Conservation (phyloP, 2,797 vertebrate genomes). For the Falco novaeseelandiae region DNA sequence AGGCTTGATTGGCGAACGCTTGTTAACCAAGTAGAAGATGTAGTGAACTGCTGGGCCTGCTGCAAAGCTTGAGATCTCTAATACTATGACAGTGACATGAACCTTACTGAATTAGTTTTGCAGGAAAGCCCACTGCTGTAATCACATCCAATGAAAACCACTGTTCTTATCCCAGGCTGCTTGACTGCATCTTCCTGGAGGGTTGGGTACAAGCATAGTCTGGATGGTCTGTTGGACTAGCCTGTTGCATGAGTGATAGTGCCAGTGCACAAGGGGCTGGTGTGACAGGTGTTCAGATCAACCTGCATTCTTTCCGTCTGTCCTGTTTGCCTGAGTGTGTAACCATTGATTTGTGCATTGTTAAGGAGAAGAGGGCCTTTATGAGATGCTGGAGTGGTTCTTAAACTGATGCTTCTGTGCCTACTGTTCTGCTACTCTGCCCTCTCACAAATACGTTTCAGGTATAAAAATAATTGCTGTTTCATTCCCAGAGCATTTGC, state of each 20-base stretch:
- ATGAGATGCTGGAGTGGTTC: neutral
- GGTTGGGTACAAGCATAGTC: neutral
- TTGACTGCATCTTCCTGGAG: neutral
- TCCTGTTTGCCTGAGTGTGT: neutral
- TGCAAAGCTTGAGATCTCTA: neutral
- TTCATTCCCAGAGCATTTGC: neutral
- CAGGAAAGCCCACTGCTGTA: neutral
- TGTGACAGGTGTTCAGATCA: neutral
- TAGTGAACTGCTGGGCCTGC: neutral
- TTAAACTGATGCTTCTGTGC: neutral
- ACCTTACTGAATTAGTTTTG: neutral
- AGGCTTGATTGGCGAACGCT: neutral
- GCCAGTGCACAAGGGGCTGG: neutral
- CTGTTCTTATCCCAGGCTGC: neutral
- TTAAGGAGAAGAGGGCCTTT: neutral
- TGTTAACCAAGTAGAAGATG: neutral
- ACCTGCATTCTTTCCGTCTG: neutral
- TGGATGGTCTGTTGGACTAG: neutral
- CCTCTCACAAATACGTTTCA: neutral
- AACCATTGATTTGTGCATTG: accelerated
- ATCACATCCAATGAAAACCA: neutral
- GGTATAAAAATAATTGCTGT: neutral
- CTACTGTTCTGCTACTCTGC: neutral
- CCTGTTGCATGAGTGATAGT: neutral
- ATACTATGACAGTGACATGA: neutral